Evolutionary conservation across 1,140 invertebrate species (phyloP), one percentile per base, ranked within the genome.

Genomic region (Drosophila paulistorum): DNA sequence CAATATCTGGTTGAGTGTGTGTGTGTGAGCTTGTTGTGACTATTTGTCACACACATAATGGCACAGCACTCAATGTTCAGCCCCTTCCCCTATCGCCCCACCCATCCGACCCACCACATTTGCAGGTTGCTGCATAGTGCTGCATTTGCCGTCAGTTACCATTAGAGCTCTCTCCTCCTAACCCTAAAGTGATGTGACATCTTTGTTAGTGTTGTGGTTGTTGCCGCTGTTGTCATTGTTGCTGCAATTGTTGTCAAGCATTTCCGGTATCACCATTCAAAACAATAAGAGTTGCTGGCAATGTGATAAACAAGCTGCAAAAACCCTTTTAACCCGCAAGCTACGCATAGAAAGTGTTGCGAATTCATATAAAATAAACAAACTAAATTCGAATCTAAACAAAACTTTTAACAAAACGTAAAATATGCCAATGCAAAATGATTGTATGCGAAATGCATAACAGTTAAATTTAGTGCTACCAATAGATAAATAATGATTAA

Each of bases 141-240:
- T 59, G 10, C 37, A 33, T 59, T 30, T 59, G 57, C 57, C 33
- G 33, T 37, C 57, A 59, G 33, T 59, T 59, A 17, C 57, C 57
- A 37, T 59, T 20, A 39, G 33, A 14, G 57, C 9, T 59, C 57
- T 59, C 57, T 59, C 33, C 33, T 20, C 57, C 33, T 67, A 60
- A 75, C 64, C 74, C 64, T 58, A 55, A 14, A 67, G 71, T 62
- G 33, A 58, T 62, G 73, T 75, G 73, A 60, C 71, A 65, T 59
- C 30, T 37, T 59, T 37, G 60, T 51, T 48, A n/a, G 26, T 51
- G 23, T 64, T 48, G 41, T 64, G 66, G 54, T 60, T 55, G 60
- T 35, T 48, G 42, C 23, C 51, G 17, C 17, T 51, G 42, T 64
- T 64, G 23, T 64, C 51, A 59, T 59, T 73, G 54, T 73, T 55